phyloP scores from a whole-genome alignment of 2,888 invertebrate genomes.

The Mythimna ferrago region DNA sequence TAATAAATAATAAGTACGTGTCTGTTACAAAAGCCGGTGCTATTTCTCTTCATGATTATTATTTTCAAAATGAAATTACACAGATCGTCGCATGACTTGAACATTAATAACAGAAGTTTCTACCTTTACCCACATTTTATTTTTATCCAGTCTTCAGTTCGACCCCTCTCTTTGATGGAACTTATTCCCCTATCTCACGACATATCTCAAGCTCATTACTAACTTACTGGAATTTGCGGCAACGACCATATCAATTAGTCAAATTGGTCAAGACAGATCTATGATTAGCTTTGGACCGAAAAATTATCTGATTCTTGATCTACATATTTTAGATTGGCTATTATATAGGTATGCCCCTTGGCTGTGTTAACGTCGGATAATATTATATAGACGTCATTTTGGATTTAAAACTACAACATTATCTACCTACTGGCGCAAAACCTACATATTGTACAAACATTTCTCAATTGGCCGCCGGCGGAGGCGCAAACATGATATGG shows the following conservation, averaged over 20 bases:
- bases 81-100: slow-evolving; percentile 16
- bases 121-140: background rate
- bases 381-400: slow-evolving; percentile 25
- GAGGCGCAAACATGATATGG: slow-evolving; percentile 67
- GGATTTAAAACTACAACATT: slow-evolving; percentile 57
- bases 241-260: slow-evolving; percentile 30
- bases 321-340: slow-evolving; percentile 6
- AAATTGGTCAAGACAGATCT: slow-evolving; percentile 27
- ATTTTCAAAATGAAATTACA: slow-evolving; percentile 35
- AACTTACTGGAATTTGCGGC: slow-evolving; percentile 37
- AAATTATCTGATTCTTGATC: slow-evolving; percentile 1
- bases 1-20: slow-evolving; percentile 50
- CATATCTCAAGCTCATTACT: slow-evolving; percentile 42
- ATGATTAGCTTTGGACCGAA: slow-evolving; percentile 15
- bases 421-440: slow-evolving; percentile 57
- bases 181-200: slow-evolving; percentile 32
- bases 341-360: slow-evolving; percentile 1
- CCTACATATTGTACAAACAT: slow-evolving; percentile 75
- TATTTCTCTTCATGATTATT: slow-evolving; percentile 36
- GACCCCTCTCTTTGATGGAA: slow-evolving; percentile 13
- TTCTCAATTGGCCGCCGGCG: slow-evolving; percentile 68
- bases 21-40: slow-evolving; percentile 35
- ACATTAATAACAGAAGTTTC: slow-evolving; percentile 9
- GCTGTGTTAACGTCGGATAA: slow-evolving; percentile 22
- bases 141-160: background rate